A percentile compares a stretch with the other conserved stretches of the same genome.
These are phyloP conservation scores for Sternarchorhynchus goeldii DNA, from an alignment of 2,797 vertebrate species.

Conservation along the genomic window DNA sequence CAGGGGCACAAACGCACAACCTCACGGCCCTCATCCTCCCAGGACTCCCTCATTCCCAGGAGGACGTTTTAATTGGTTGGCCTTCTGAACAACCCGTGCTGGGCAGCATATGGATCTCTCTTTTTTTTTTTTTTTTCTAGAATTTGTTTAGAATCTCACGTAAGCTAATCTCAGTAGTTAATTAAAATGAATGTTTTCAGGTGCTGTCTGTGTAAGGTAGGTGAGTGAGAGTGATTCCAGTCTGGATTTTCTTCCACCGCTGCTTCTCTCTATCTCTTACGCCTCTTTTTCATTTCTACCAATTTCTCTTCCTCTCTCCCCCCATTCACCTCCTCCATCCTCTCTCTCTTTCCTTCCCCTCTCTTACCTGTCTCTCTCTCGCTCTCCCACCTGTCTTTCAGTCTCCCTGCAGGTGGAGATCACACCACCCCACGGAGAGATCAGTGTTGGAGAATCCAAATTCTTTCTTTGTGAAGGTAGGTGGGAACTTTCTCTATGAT, in stretches of 20 bases:
- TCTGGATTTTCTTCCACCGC: background rate
- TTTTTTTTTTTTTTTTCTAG: conserved; percentile 6
- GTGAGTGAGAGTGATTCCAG: background rate
- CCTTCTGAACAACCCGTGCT: conserved; percentile 12
- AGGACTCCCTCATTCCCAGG: conserved; percentile 22
- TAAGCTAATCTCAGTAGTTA: conserved; percentile 26
- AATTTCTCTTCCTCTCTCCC: background rate
- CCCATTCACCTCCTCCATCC: background rate
- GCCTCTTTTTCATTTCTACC: no score
- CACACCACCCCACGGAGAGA: conserved; percentile 89
- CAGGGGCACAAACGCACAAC: conserved; percentile 30
- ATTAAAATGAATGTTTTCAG: conserved; percentile 16
- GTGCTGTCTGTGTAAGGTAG: conserved; percentile 1
- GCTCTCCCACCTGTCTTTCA: conserved; percentile 60
- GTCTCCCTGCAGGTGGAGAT: conserved; percentile 94
- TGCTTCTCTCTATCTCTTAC: conserved; percentile 41
- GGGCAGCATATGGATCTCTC: conserved; percentile 16
- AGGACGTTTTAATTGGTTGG: conserved; percentile 38
- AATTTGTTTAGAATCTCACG: conserved; percentile 25
- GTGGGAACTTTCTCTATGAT: conserved; percentile 50
- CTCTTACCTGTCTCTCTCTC: conserved; percentile 19
- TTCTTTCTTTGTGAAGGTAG: conserved; percentile 97
- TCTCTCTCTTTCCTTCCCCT: background rate
- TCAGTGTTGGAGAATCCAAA: conserved; percentile 96
- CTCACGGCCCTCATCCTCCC: conserved; percentile 24